Conservation (phyloP, 2,888 invertebrate species). For the Acanthosepion esculentum region DNA sequence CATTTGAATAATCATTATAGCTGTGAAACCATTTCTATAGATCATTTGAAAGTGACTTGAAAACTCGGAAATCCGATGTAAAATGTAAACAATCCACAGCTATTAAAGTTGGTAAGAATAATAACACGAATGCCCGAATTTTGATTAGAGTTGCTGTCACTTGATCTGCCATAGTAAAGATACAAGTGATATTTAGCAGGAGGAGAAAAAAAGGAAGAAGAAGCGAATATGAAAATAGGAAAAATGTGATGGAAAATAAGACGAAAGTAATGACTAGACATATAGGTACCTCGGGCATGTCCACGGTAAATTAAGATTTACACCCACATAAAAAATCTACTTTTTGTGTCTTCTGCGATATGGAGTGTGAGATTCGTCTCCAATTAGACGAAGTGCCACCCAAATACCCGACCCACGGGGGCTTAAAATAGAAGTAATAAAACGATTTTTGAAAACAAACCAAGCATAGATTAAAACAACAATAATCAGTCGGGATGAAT, state of each 20-base stretch:
- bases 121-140: no score
- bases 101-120: no score
- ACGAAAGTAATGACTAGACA: not conserved
- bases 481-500: not conserved
- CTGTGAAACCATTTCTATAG: no score
- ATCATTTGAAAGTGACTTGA: no score
- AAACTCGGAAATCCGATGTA: no score
- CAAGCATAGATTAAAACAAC: not conserved
- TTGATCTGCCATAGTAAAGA: not conserved
- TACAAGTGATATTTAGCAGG: not conserved
- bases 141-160: no score
- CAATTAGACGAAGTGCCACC: constrained; percentile 23
- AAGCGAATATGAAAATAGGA: not conserved
- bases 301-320: constrained; percentile 10
- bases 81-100: no score
- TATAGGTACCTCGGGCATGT: constrained; percentile 8
- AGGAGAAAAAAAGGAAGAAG: not conserved
- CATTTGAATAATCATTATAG: no score
- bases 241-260: not conserved
- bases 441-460: constrained; percentile 33
- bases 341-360: not conserved
- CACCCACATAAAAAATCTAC: constrained; percentile 11
- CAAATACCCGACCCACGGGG: not conserved
- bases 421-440: constrained; percentile 33
- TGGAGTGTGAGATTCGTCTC: not conserved